A percentile compares a stretch with the other conserved stretches of the same genome.
Evolutionary conservation across 1,140 invertebrate genomes (phyloP).

Genomic region (Copidosoma floridanum): DNA sequence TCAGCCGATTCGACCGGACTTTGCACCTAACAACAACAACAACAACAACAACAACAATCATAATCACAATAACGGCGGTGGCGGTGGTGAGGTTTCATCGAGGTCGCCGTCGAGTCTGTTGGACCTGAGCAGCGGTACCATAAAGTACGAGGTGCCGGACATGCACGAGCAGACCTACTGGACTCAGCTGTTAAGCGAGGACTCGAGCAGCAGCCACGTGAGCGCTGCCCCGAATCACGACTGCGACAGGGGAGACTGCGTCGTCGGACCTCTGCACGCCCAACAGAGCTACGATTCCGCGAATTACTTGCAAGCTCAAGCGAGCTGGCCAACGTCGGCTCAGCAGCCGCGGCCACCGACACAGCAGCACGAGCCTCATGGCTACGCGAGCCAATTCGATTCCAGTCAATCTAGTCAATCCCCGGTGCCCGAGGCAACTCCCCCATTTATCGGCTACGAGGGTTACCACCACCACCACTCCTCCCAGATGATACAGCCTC

Average conservation of each 20-base stretch:
- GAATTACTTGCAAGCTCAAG: background rate
- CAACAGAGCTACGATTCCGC: constrained; percentile 27
- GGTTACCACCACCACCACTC: constrained; percentile 36
- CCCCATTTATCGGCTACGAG: constrained; percentile 28
- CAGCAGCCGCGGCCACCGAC: constrained; percentile 21
- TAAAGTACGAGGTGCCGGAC: constrained; percentile 53
- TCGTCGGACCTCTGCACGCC: background rate
- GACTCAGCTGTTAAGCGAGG: constrained; percentile 51
- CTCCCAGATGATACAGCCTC: background rate
- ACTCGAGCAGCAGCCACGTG: constrained; percentile 58
- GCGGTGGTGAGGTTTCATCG: constrained; percentile 53
- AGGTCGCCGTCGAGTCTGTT: constrained; percentile 68
- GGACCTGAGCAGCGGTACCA: constrained; percentile 69
- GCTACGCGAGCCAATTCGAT: constrained; percentile 10
- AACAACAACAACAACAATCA: constrained; percentile 32
- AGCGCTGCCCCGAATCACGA: constrained; percentile 37
- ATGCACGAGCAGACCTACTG: constrained; percentile 44
- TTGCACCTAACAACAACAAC: constrained; percentile 52
- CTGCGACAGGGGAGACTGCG: background rate
- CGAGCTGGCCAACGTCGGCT: background rate
- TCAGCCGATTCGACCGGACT: constrained; percentile 68
- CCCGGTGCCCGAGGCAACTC: constrained; percentile 30
- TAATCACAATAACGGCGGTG: constrained; percentile 52
- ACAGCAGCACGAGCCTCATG: background rate
- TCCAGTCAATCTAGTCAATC: constrained; percentile 38